Evolutionary conservation across 2,113 vertebrate species (phyloP).

Genomic region (Microtus richardsoni): DNA sequence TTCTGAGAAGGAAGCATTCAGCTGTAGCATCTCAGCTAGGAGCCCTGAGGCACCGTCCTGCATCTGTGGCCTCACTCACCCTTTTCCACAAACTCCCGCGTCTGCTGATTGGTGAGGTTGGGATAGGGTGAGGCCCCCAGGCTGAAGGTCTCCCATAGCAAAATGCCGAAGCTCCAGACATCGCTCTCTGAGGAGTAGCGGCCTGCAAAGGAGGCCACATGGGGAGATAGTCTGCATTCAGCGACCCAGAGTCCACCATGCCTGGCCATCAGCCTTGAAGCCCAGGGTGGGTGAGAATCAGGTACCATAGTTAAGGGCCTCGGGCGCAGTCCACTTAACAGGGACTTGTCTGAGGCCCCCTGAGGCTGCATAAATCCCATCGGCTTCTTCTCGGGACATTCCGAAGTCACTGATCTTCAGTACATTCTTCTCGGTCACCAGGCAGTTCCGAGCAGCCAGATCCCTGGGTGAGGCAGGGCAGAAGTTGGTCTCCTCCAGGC

Average conservation of each 20-base stretch:
- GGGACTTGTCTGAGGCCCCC: conserved; percentile 96
- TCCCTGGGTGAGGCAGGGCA: conserved; percentile 85
- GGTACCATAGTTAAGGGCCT: conserved; percentile 96
- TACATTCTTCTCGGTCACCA: conserved; percentile 92
- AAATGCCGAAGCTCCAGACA: conserved; percentile 96
- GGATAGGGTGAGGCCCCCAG: conserved; percentile 92
- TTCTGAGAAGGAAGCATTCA: fast-evolving
- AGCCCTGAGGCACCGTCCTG: not conserved
- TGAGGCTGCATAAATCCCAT: conserved; percentile 93
- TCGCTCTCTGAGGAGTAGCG: conserved; percentile 96
- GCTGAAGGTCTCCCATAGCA: conserved; percentile 97
- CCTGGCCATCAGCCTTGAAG: not conserved
- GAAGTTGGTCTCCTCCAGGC: fast-evolving
- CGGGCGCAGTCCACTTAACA: conserved; percentile 97
- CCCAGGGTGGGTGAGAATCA: not conserved
- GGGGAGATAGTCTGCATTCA: fast-evolving
- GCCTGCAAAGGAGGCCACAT: conserved; percentile 83
- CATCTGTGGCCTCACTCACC: conserved; percentile 87
- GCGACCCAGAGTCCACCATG: not conserved
- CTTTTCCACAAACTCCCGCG: conserved; percentile 92
- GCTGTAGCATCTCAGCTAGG: fast-evolving
- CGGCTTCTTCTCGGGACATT: conserved; percentile 96
- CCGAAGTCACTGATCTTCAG: conserved; percentile 99
- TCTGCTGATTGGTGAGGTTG: conserved; percentile 95
- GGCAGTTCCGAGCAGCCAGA: conserved; percentile 97